Percentiles rank a stretch among this genome's conserved stretches.
Evolutionary conservation across 2,113 vertebrate species (phyloP).

Genomic region (Microtus montanus): DNA sequence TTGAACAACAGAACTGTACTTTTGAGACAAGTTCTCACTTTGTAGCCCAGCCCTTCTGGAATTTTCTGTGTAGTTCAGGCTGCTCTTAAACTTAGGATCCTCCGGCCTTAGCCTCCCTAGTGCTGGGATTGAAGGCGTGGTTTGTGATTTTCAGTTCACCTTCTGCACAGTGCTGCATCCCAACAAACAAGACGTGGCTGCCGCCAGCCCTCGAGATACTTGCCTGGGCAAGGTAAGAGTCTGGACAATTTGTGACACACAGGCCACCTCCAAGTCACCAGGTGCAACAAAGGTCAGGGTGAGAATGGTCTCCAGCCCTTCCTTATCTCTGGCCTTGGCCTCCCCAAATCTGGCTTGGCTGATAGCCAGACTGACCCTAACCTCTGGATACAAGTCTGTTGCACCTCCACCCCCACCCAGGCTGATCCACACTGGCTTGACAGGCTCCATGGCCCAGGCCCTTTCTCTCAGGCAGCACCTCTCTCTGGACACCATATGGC

Average conservation of each 20-base stretch:
- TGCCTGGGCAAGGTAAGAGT: background rate
- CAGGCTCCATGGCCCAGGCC: background rate
- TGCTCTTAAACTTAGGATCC: background rate
- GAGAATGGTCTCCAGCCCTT: background rate
- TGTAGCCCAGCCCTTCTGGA: background rate
- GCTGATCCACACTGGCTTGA: background rate
- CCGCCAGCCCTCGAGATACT: background rate
- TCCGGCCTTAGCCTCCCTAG: background rate
- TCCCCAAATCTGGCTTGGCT: background rate
- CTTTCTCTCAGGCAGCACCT: background rate
- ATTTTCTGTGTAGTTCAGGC: background rate
- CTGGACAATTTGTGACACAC: background rate
- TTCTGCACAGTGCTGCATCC: fast-evolving
- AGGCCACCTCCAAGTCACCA: background rate
- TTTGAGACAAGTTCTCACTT: background rate
- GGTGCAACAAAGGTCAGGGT: background rate
- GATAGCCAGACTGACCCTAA: background rate
- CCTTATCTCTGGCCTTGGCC: background rate
- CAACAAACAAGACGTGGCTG: too few species aligned
- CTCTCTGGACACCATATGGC: background rate
- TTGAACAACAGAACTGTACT: fast-evolving
- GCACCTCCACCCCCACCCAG: too few species aligned
- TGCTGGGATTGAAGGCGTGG: background rate
- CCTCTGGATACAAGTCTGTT: background rate
- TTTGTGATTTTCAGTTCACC: background rate